Base-by-base conservation (phyloP, 1,140 invertebrate genomes). In the Neelides sp. region DNA sequence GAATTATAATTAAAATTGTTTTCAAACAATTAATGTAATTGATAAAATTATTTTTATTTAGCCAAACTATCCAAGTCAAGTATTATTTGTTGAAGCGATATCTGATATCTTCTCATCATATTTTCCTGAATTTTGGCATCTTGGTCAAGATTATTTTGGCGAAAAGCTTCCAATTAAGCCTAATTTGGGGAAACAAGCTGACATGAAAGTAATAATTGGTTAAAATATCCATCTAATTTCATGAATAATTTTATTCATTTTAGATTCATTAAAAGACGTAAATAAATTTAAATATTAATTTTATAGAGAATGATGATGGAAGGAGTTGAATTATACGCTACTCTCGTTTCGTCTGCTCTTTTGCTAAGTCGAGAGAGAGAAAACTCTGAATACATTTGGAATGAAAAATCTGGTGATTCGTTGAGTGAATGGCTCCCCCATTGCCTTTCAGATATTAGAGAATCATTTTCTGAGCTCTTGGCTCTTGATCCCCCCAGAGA, bases 121-220 rank as follows among this genome's bases (percentile, higher is more conserved):
- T 42, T 77, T 87, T 55, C 85, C 86, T 1, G 83, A 90, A 67
- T 69, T 93, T 8, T 91, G 87, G 86, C 82, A 83, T 67, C 72
- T 94, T 2, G 86, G 88, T 2, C 85, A 90, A 64, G 78, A 82
- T 43, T 94, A 93, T 68, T 89, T 93, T 63, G 80, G 78, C 12
- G 85, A 84, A 2, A 85, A 90, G 62, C 64, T 93, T 10, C 74
- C 80, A 56, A 76, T 80, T 1, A 75, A 77, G 49, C 76, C 83
- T 35, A 77, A 85, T 64, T 68, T 72, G 1, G 75, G 74, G 28
- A 80, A 82, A 63, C 78, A 83, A 62, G 65, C 70, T 30, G 73
- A 77, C 55, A 83, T 83, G 58, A 84, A 84, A 70, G 79, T 81
- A 63, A 63, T 52, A 50, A 40, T 52, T n/a, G 32, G 20, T 17